A percentile compares a stretch with the other conserved stretches of the same genome.
Conservation (phyloP, 37 sponge, comb jelly and placozoan genomes). For the Ephydatia muelleri region DNA sequence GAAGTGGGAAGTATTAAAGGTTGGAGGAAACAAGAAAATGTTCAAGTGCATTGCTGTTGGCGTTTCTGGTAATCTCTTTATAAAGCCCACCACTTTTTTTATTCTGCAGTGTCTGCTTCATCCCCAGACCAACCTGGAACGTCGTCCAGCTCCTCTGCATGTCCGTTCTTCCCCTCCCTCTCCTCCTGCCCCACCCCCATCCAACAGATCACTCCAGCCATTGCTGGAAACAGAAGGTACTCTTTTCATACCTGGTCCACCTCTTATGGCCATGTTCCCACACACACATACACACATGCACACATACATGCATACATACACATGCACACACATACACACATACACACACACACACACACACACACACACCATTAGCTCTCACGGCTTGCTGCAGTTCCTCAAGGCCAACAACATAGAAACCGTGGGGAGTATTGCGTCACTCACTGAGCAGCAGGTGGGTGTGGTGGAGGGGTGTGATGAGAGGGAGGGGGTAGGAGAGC, state of each 20-base stretch:
- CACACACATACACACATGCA: too few relatives aligned
- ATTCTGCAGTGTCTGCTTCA: not conserved
- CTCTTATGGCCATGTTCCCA: too few relatives aligned
- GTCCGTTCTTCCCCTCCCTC: constrained; percentile 46
- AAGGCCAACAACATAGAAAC: constrained; percentile 56
- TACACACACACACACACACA: not conserved
- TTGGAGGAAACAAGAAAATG: too few relatives aligned
- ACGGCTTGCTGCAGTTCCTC: constrained; percentile 52
- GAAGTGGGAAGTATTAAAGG: too few relatives aligned
- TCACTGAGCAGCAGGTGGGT: constrained; percentile 36
- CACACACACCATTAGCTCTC: constrained; percentile 24
- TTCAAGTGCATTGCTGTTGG: too few relatives aligned
- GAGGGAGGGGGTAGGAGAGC: not conserved
- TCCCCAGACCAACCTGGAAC: not conserved
- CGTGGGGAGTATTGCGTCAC: constrained; percentile 46
- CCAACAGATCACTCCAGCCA: constrained; percentile 38
- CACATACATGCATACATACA: too few relatives aligned
- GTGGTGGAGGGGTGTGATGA: not conserved
- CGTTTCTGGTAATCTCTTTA: not conserved
- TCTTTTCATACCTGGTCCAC: too few relatives aligned
- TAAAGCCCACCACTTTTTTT: not conserved
- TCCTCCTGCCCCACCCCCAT: constrained; percentile 40
- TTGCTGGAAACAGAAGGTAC: constrained; percentile 5
- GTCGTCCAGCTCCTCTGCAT: not conserved
- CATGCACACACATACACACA: too few relatives aligned